Evolutionary conservation across 2,888 invertebrate genomes (phyloP).

Genomic region (Dicroscelio sp.): DNA sequence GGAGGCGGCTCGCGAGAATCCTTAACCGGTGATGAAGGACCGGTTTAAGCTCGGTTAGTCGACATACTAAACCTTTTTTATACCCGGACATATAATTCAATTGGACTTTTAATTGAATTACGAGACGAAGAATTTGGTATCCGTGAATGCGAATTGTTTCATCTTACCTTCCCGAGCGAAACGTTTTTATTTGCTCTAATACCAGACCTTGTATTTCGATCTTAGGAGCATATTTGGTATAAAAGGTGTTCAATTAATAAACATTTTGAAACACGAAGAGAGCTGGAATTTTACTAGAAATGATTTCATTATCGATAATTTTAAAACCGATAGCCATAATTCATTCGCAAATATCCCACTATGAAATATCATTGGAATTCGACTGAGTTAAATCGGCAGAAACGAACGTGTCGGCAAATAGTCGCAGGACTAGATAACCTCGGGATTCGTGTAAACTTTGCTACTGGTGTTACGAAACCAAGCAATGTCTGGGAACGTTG

Average conservation of each 20-base stretch:
- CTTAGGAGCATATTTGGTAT: too few relatives aligned
- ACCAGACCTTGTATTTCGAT: too few relatives aligned
- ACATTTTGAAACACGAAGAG: too few relatives aligned
- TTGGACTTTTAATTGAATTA: slow-evolving; percentile 74
- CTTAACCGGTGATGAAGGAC: slow-evolving; percentile 72
- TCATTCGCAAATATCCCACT: slow-evolving; percentile 20
- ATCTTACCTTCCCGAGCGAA: too few relatives aligned
- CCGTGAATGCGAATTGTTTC: slow-evolving; percentile 49
- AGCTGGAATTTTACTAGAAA: too few relatives aligned
- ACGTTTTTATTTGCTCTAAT: too few relatives aligned
- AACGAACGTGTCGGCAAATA: slow-evolving; percentile 81
- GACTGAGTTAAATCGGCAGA: slow-evolving; percentile 54
- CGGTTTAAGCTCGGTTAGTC: slow-evolving; percentile 74
- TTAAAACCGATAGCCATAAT: slow-evolving; percentile 30
- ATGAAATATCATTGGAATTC: slow-evolving; percentile 60
- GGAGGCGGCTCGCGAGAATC: slow-evolving; percentile 72
- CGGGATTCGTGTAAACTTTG: slow-evolving; percentile 89
- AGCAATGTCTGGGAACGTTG: slow-evolving; percentile 88
- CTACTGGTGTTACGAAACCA: slow-evolving; percentile 91
- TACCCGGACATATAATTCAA: slow-evolving; percentile 65
- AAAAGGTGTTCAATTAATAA: too few relatives aligned
- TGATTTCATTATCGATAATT: too few relatives aligned
- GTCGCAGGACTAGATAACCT: slow-evolving; percentile 86
- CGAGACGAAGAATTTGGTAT: slow-evolving; percentile 39
- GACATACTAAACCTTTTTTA: slow-evolving; percentile 71